A percentile compares a stretch with the other conserved stretches of the same genome.
phyloP scores from a whole-genome alignment of 1,140 invertebrate genomes.

The Macrostomum lignano region DNA sequence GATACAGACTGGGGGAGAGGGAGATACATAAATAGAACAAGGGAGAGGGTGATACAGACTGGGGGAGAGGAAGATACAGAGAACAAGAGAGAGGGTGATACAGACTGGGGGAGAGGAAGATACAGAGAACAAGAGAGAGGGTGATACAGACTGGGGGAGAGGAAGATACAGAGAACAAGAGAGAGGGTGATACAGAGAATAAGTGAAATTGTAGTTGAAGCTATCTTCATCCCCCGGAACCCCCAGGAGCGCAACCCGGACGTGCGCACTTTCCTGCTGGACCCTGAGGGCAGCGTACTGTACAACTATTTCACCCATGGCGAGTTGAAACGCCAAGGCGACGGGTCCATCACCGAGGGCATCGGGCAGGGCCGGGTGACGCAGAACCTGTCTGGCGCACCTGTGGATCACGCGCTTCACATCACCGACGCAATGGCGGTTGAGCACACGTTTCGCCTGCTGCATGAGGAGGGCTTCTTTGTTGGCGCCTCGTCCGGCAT shows the following conservation, averaged over 20 bases:
- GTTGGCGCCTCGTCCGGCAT: conserved; percentile 25
- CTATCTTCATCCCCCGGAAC: too few relatives aligned
- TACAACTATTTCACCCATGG: conserved; percentile 24
- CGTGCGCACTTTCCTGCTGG: conserved; percentile 19
- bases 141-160: too few relatives aligned
- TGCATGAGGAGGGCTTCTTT: conserved; percentile 26
- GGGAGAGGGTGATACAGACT: too few relatives aligned
- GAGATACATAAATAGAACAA: too few relatives aligned
- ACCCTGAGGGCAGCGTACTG: conserved; percentile 24
- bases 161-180: too few relatives aligned
- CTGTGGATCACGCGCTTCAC: conserved; percentile 19
- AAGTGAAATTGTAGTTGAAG: too few relatives aligned
- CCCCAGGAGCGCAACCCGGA: conserved; percentile 23
- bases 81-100: too few relatives aligned
- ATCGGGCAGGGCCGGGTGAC: conserved; percentile 27
- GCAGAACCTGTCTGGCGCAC: conserved; percentile 20
- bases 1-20: too few relatives aligned
- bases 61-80: too few relatives aligned
- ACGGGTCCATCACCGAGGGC: conserved; percentile 23
- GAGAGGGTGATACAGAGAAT: too few relatives aligned
- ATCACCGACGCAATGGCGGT: conserved; percentile 20
- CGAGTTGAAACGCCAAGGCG: conserved; percentile 20
- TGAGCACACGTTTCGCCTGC: conserved; percentile 19
- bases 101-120: too few relatives aligned
- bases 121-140: too few relatives aligned